Evolutionary conservation across 2,113 vertebrate species (phyloP), one percentile per base, ranked within the genome.

Genomic region (Mobula birostris): DNA sequence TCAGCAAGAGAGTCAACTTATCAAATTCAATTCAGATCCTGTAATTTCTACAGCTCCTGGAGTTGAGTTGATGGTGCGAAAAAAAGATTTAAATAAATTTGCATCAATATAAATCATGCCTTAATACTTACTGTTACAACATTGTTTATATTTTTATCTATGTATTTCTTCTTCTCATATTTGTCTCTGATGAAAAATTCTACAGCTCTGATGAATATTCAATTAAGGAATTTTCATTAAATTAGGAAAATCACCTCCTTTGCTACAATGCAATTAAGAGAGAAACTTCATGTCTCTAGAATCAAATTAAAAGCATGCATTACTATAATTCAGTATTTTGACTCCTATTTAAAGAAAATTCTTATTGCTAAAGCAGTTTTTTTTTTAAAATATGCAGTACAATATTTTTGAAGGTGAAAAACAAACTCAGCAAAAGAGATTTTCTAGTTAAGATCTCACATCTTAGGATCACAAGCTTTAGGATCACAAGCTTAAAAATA

Each of bases 151-250:
- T 98, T 98, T 96, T 98, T 98, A 96, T 99, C 97, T 0, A 98
- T 98, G 95, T 98, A 99, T 95, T 98, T 99, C 97, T 99, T 99
- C 97, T 98, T 99, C 96, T 99, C 99, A 0, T 99, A 99, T 96
- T 99, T 99, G 97, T 99, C 99, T 96, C 99, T 98, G 97, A 99
- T 99, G 97, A 99, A 99, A 96, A 99, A 98, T 95, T 99, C 98
- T 96, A 99, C 98, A 82, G 99, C 97, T 99, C 99, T 99, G 97
- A 94, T 96, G 96, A 96, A 70, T 96, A 36, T 77, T 68, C 94
- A 76, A 96, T 98, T 97, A 98, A 98, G 98, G 97, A 97, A 96
- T 29, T n/a, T 56, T 58, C 14, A 66, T 58, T 68, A 94, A 79
- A 3, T 61, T 32, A 61, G 40, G 14, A 63, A 0, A 21, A 72